Evolutionary conservation across 2,113 vertebrate genomes (phyloP).

Genomic region (Numida meleagris): DNA sequence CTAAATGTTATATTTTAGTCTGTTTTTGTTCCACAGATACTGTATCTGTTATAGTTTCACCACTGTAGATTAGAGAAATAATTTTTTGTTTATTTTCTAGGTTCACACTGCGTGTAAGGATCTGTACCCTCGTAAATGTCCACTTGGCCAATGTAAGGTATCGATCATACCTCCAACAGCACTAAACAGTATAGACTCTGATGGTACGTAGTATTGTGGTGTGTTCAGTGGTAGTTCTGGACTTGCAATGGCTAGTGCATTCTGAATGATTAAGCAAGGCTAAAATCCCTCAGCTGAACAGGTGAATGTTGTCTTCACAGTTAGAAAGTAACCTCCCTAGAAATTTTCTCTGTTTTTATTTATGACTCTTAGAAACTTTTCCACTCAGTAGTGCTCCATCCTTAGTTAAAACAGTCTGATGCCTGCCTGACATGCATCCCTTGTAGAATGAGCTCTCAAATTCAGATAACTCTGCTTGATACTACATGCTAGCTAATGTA

Average conservation of each 20-base stretch:
- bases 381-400: not conserved
- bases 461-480: not conserved
- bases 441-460: not conserved
- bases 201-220: slow-evolving; percentile 84
- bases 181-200: slow-evolving; percentile 98
- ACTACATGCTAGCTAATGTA: not conserved
- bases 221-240: not conserved
- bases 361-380: not conserved
- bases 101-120: slow-evolving; percentile 98
- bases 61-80: not conserved
- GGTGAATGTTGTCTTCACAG: not conserved
- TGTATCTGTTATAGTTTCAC: not conserved
- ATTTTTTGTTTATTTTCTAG: slow-evolving; percentile 75
- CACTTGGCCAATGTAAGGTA: slow-evolving; percentile 97
- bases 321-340: not conserved
- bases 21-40: not conserved
- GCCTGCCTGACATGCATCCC: not conserved
- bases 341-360: not conserved
- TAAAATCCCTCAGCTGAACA: not conserved
- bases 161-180: slow-evolving; percentile 97
- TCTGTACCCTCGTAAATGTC: slow-evolving; percentile 91
- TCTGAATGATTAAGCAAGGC: not conserved
- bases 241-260: not conserved
- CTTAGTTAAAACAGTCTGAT: not conserved
- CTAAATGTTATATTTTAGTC: not conserved